Base-by-base conservation (phyloP, 2,888 invertebrate species). In the Conus canariensis region DNA sequence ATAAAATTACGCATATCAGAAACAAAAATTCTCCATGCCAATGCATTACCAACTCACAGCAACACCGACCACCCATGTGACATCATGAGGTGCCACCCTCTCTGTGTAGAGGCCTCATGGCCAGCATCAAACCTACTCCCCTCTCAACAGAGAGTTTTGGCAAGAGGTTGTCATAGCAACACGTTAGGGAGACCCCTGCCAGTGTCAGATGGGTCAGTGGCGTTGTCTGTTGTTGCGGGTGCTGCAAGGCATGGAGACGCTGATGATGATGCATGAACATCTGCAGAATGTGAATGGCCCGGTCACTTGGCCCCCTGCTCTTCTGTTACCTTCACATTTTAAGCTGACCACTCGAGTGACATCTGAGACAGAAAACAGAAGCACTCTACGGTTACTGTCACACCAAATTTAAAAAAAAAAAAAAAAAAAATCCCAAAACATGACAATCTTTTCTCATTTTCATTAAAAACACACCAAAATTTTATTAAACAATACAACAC, bases 141-240 rank as follows among this genome's bases (percentile, higher is more conserved):
- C 85, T 77, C 89, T 59, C 56, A 45, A 14, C 0, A 3, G 22
- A 85, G 89, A 89, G 89, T 85, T 89, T 89, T 10, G 59, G 85
- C 45, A 89, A 70, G 58, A 58, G 25, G 59, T 85, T 67, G 59
- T 89, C 89, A 89, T 85, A 12, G 58, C 67, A 67, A 83, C 89
- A 77, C 89, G 22, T 89, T 74, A 58, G 58, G 30, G 74, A 85
- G 59, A 74, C n/a, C 58, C 59, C 74, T 74, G 14, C n/a, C 8
- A 14, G 45, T 22, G 45, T 59, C 85, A 89, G 85, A 22, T 25
- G 59, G 74, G 59, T 30, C 70, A 67, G 67, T 74, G 64, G 22
- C 5, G 86, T 85, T 85, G 85, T n/a, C 45, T n/a, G 85, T 60
- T 58, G 25, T 19, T n/a, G 22, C 2, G 8, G 56, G 9, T 4